Percentiles rank a stretch among this genome's conserved stretches.
Evolutionary conservation across 2,888 invertebrate species (phyloP).

Genomic region (Ochlodes sylvanus): DNA sequence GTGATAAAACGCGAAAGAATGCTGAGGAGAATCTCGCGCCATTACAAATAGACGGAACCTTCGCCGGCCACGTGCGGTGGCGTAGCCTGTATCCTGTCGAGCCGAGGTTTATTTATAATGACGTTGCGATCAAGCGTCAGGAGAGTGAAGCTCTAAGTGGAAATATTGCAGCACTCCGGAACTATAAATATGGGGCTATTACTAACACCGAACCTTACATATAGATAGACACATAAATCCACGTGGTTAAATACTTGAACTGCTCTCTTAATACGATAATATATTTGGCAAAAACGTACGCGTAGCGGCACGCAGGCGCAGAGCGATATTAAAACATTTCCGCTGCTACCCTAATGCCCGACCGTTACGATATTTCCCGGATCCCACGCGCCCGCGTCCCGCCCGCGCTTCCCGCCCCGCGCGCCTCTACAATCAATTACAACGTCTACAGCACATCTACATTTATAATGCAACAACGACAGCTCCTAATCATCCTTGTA

Average conservation of each 20-base stretch:
- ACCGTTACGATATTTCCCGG: slow-evolving; percentile 35
- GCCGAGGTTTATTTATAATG: slow-evolving; percentile 33
- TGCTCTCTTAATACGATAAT: slow-evolving; percentile 23
- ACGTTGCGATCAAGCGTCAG: slow-evolving; percentile 31
- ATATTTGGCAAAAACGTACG: slow-evolving; percentile 30
- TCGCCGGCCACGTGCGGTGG: background rate
- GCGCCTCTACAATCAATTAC: slow-evolving; percentile 7
- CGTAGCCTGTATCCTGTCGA: background rate
- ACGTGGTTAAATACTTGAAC: slow-evolving; percentile 30
- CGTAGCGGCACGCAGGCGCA: slow-evolving; percentile 25
- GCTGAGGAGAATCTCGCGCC: slow-evolving; percentile 33
- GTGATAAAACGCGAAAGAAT: slow-evolving; percentile 23
- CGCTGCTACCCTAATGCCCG: slow-evolving; percentile 17
- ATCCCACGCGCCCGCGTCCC: slow-evolving; percentile 28
- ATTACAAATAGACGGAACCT: slow-evolving; percentile 37
- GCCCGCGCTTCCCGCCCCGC: slow-evolving; percentile 17
- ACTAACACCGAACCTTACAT: slow-evolving; percentile 34
- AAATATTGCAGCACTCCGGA: slow-evolving; percentile 20
- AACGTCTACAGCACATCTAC: slow-evolving; percentile 31
- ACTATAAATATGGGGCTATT: slow-evolving; percentile 26
- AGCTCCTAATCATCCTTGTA: slow-evolving; percentile 14
- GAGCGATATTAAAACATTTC: slow-evolving; percentile 28
- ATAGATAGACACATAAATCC: slow-evolving; percentile 34
- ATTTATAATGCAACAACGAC: slow-evolving; percentile 28
- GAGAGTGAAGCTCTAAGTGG: slow-evolving; percentile 24